Evolutionary conservation across 1,140 invertebrate genomes (phyloP).

Genomic region (Drosophila bifasciata): DNA sequence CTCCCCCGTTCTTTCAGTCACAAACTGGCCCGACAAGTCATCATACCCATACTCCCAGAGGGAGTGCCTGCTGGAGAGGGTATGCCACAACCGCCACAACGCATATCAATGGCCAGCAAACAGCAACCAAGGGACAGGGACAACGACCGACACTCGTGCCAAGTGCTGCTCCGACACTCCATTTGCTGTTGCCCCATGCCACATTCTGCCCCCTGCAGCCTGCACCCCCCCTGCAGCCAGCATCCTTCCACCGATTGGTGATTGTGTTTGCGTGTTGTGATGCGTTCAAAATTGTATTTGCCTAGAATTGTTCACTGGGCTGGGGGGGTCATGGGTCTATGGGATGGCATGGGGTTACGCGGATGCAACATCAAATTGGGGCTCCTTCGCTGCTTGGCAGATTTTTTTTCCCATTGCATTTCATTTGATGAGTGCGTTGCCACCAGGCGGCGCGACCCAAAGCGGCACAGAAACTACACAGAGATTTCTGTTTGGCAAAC

Average conservation of each 20-base stretch:
- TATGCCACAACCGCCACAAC: slow-evolving; percentile 31
- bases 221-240: not conserved
- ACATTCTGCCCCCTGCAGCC: slow-evolving; percentile 2
- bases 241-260: slow-evolving; percentile 43
- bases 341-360: not conserved
- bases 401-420: slow-evolving; percentile 60
- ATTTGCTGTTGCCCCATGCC: slow-evolving; percentile 57
- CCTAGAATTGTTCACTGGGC: slow-evolving; percentile 57
- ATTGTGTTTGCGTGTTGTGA: slow-evolving; percentile 82
- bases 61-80: not conserved
- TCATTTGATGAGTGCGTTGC: slow-evolving; percentile 68
- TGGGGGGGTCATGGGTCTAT: not conserved
- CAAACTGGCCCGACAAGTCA: not conserved
- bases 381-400: slow-evolving; percentile 39
- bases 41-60: no score
- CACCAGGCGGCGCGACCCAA: slow-evolving; percentile 17
- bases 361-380: slow-evolving; percentile 63
- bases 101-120: slow-evolving; percentile 62
- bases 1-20: not conserved
- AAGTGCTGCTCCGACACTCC: slow-evolving; percentile 71
- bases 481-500: slow-evolving; percentile 64
- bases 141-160: slow-evolving; percentile 42
- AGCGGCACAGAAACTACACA: slow-evolving; percentile 29
- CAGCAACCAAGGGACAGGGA: not conserved
- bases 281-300: slow-evolving; percentile 81